Base-by-base conservation (phyloP, 2,888 invertebrate species). In the Epirrita christyi region DNA sequence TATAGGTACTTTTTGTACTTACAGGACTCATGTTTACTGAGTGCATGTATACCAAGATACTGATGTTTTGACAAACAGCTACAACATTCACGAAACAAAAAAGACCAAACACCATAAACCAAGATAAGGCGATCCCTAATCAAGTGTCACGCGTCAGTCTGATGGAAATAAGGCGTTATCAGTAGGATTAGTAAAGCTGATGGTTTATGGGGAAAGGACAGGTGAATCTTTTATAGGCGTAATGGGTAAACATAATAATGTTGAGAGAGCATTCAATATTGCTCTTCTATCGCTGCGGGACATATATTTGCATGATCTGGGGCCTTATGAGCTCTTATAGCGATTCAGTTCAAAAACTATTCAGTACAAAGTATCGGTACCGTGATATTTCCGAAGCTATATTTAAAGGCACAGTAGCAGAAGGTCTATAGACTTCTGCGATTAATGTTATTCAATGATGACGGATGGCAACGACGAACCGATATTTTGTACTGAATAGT, bases 81-180 rank as follows among this genome's bases (percentile, higher is more conserved):
- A 21, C 28, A 14, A 28, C 28, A 43, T 43, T 14, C 48, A 46
- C 13, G 29, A 45, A 53, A 54, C 51, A 59, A 34, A 61, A 59
- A 60, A 60, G 28, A 41, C 34, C 42, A 52, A 48, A 58, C 61
- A 61, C 49, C 50, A 38, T 66, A 60, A 66, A 62, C 13, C 58
- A 59, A 21, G 64, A 64, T 66, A 66, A 51, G 50, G 49, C 27
- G 34, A 47, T 51, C 56, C 55, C 59, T 64, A 62, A 64, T 59
- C 66, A 66, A 54, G 49, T 58, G 66, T 57, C 66, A 54, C 36
- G 42, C 48, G 61, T 64, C 64, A 61, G 37, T 57, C 57, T 32
- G 46, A 41, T 41, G 28, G 32, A 40, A 41, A 1, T 34, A 9
- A 21, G 21, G 5, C 53, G 53, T 46, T 53, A 53, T 53, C 53